Evolutionary conservation across 2,888 invertebrate genomes (phyloP).

Genomic region (Luperina testacea): DNA sequence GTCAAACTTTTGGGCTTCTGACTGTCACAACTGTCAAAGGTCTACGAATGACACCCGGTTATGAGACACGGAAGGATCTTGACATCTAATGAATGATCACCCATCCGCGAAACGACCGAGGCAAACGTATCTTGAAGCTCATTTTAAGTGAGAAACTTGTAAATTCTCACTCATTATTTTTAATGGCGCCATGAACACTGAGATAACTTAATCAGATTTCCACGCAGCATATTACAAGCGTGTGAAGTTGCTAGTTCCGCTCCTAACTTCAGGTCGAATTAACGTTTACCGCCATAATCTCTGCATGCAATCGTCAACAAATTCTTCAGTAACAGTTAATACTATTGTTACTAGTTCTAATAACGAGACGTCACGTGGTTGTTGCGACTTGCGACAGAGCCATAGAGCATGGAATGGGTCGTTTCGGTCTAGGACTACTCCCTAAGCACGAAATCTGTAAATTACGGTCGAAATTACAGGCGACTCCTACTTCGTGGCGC

Average conservation of each 20-base stretch:
- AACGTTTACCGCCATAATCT: background rate
- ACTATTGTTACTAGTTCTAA: conserved; percentile 25
- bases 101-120: background rate
- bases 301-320: conserved; percentile 19
- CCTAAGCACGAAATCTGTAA: background rate
- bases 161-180: conserved; percentile 18
- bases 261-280: conserved; percentile 2
- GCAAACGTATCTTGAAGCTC: background rate
- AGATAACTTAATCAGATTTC: conserved; percentile 4
- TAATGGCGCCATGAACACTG: background rate
- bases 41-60: background rate
- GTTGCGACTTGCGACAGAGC: conserved; percentile 48
- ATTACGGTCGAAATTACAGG: background rate
- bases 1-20: background rate
- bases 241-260: conserved; percentile 15
- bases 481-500: background rate
- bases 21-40: background rate
- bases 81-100: background rate
- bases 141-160: background rate
- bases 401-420: background rate
- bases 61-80: background rate
- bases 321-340: conserved; percentile 37
- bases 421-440: background rate
- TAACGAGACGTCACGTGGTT: conserved; percentile 42
- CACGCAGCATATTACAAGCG: background rate